Percentiles rank a stretch among this genome's conserved stretches.
These are phyloP conservation scores for Drosophila melanogaster DNA, from an alignment of 1,140 invertebrate genomes.

Conservation along the genomic window Release_6_plus_ISO1_MT NT_037436.4:10946001-10946500, in stretches of 20 bases:
- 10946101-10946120: constrained; percentile 10
- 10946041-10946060: neutral
- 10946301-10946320: constrained; percentile 82
- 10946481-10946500: constrained; percentile 44
- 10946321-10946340: constrained; percentile 80
- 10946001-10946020: constrained; percentile 8
- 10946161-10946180: constrained; percentile 48
- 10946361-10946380: constrained; percentile 69
- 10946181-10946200: constrained; percentile 26
- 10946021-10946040: constrained; percentile 20
- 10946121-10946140: constrained; percentile 24
- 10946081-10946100: constrained; percentile 31
- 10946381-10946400: constrained; percentile 1
- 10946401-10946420: constrained; percentile 71
- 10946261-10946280: constrained; percentile 30
- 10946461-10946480: constrained; percentile 4
- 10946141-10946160: constrained; percentile 28
- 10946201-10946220: constrained; percentile 30
- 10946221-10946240: constrained; percentile 40
- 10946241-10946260: constrained; percentile 3
- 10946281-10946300: constrained; percentile 60
- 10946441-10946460: constrained; percentile 74
- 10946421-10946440: constrained; percentile 78
- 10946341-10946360: constrained; percentile 52
- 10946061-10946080: constrained; percentile 27